A percentile compares a stretch with the other conserved stretches of the same genome.
These are phyloP conservation scores for Acrocyrtus sp. DNA, from an alignment of 2,888 invertebrate species.

Conservation along the genomic window DNA sequence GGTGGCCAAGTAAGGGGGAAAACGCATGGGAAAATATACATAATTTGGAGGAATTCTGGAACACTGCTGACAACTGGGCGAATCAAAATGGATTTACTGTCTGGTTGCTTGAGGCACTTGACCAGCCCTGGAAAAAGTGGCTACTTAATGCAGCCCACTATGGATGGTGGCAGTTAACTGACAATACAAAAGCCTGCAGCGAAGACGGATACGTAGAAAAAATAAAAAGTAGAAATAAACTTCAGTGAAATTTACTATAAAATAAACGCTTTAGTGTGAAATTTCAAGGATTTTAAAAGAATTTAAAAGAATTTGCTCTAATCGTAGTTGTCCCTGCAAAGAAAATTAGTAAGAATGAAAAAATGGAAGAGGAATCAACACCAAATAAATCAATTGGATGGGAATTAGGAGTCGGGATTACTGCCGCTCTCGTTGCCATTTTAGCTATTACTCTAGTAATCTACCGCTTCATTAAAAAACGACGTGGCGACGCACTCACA, in stretches of 20 bases:
- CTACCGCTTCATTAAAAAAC: neutral
- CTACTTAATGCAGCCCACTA: conserved; percentile 19
- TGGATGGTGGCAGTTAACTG: conserved; percentile 49
- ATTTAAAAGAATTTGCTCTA: too few relatives aligned
- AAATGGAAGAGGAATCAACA: neutral
- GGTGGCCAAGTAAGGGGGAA: conserved; percentile 23
- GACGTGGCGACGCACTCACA: too few relatives aligned
- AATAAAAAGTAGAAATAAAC: conserved; percentile 34
- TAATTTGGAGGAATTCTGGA: conserved; percentile 44
- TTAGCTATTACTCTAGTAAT: conserved; percentile 1
- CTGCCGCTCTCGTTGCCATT: neutral
- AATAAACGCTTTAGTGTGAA: too few relatives aligned
- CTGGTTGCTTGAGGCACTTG: conserved; percentile 49
- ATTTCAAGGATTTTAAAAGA: too few relatives aligned
- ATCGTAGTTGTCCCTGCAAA: too few relatives aligned
- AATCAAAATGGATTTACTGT: conserved; percentile 12
- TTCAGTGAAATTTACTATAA: too few relatives aligned
- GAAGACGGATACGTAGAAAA: conserved; percentile 42
- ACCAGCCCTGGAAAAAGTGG: conserved; percentile 46
- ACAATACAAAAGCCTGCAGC: conserved; percentile 5
- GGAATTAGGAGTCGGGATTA: too few relatives aligned
- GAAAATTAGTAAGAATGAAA: too few relatives aligned
- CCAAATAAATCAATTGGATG: too few relatives aligned
- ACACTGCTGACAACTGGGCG: conserved; percentile 27
- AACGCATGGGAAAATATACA: conserved; percentile 14